phyloP scores from a whole-genome alignment of 2,113 vertebrate genomes.

The Archilochus colubris region DNA sequence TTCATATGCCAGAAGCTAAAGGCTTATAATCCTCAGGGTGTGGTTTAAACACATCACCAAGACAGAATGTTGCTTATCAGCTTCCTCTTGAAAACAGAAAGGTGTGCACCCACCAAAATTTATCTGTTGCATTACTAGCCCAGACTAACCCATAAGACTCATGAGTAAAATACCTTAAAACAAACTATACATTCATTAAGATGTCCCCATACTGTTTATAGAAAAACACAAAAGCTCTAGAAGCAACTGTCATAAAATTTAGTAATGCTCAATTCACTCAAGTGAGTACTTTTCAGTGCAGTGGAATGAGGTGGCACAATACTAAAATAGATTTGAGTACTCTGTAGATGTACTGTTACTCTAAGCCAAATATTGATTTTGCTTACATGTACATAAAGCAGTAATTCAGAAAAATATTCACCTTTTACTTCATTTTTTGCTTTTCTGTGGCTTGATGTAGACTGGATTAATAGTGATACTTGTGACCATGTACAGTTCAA shows the following conservation, averaged over 20 bases:
- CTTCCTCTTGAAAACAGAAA: neutral
- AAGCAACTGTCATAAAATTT: neutral
- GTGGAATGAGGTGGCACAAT: neutral
- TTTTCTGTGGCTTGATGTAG: neutral
- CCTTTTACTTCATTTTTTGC: neutral
- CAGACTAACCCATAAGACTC: neutral
- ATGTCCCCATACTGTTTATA: neutral
- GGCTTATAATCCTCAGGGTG: neutral
- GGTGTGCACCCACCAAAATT: neutral
- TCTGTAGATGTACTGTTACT: neutral
- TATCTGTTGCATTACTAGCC: neutral
- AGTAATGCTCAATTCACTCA: neutral
- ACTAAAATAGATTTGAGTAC: neutral
- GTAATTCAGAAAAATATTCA: neutral
- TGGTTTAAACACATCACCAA: constrained; percentile 19
- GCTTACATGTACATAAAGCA: neutral
- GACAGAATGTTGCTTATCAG: neutral
- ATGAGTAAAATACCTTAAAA: neutral
- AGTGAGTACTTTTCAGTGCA: neutral
- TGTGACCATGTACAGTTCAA: neutral
- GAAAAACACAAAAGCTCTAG: neutral
- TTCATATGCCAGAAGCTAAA: neutral
- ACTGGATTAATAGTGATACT: neutral
- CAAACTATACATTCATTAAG: neutral
- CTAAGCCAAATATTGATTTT: neutral